Base-by-base conservation (phyloP, 1,140 invertebrate genomes). In the Drosophila santomea region DNA sequence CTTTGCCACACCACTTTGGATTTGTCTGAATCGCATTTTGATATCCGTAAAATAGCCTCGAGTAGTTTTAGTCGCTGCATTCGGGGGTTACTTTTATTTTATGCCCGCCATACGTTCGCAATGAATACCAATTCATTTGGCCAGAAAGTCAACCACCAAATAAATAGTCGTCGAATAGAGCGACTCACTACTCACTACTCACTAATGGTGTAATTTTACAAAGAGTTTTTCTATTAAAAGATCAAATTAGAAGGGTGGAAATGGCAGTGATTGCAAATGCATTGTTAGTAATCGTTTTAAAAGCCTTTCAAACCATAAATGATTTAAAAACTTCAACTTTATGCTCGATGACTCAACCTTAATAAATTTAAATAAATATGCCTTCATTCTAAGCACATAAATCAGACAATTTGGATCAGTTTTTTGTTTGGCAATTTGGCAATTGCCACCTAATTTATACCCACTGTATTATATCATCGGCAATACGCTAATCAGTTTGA, bases 31-130 rank as follows among this genome's bases (percentile, higher is more conserved):
- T 80, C 48, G 74, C 47, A 73, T 80, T 82, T 82, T 82, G 79
- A 82, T 80, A 82, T 82, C 78, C 78, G 61, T 77, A 77, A 82
- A 82, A 80, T 82, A 82, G 79, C 79, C 79, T 72, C 44, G 69
- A 80, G 67, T 81, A 66, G 72, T 79, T 74, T 51, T 44, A 54
- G 69, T 61, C 39, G 25, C 45, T 60, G 67, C 50, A 15, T 28
- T 39, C 45, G n/a, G 35, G 68, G 68, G 66, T 72, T 71, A 71
- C 35, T 72, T 72, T 72, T 35, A 48, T 68, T 32, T 51, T 25
- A 51, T 43, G n/a, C 25, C 39, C 48, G 51, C 61, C 72, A 67
- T 63, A 68, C 78, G 59, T 68, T 60, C 36, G 48, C 73, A 57
- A 63, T 73, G 60, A 80, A 67, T 61, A 52, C 58, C 25, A 64